Evolutionary conservation across 2,888 invertebrate genomes (phyloP).

Genomic region (Macrosoma leucophasiata): DNA sequence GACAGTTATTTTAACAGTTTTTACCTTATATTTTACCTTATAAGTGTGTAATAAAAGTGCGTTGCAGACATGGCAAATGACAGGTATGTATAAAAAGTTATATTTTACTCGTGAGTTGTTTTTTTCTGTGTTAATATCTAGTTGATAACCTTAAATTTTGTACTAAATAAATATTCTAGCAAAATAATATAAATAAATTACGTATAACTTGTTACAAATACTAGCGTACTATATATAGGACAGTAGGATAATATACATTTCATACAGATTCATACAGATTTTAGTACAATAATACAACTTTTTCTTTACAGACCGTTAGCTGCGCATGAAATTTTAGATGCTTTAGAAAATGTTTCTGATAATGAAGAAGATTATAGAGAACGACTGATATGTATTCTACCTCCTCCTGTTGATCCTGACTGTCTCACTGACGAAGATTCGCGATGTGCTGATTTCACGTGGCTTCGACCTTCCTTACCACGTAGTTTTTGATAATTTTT

Average conservation of each 20-base stretch:
- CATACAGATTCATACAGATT: no score
- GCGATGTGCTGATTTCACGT: constrained; percentile 24
- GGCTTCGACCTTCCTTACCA: constrained; percentile 24
- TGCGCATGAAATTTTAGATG: constrained; percentile 19
- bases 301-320: constrained; percentile 24
- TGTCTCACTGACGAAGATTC: constrained; percentile 27
- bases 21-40: constrained; percentile 22
- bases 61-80: constrained; percentile 25
- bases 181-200: constrained; percentile 25
- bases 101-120: constrained; percentile 22
- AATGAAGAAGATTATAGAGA: constrained; percentile 12
- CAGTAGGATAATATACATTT: constrained; percentile 28
- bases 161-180: constrained; percentile 26
- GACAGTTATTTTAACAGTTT: constrained; percentile 24
- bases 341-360: constrained; percentile 26
- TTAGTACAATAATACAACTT: constrained; percentile 24
- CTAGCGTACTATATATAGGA: constrained; percentile 22
- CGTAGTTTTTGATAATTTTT: constrained; percentile 24
- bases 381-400: constrained; percentile 22
- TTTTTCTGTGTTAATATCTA: constrained; percentile 25
- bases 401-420: constrained; percentile 26
- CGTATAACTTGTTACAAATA: constrained; percentile 24
- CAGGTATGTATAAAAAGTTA: constrained; percentile 21
- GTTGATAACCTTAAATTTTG: constrained; percentile 25
- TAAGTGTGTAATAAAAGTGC: constrained; percentile 26